Evolutionary conservation across 2,113 vertebrate genomes (phyloP), one percentile per base, ranked within the genome.

Genomic region (Bolborhynchus lineola): DNA sequence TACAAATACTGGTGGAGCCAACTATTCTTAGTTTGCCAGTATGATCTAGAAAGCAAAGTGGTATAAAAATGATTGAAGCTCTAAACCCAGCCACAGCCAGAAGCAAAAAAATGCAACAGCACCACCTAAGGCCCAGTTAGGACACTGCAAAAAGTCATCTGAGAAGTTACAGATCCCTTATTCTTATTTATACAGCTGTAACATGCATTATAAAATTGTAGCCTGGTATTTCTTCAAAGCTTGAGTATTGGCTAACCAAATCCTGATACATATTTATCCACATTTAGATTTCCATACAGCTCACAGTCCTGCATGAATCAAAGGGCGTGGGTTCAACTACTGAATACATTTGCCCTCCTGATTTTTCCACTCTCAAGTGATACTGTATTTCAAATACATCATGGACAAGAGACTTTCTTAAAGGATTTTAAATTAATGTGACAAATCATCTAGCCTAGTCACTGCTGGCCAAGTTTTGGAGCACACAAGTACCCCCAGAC

Each of bases 31-130:
- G 57, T 93, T 93, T 72, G 57, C 82, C 44, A 41, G 49, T 57
- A 92, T 60, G 59, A 91, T 81, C 49, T 33, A 69, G 63, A 84
- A 72, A 93, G 64, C 47, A 88, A 94, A 96, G 77, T 68, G 80
- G 67, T 92, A 90, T 72, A n/a, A 77, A 95, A 97, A 81, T 4
- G 7, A 86, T 1, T 63, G 67, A 75, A 95, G 35, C 65, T 55
- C 68, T 86, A 91, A 93, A 94, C 63, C 0, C 67, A 72, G 88
- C 49, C 78, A 44, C 50, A 67, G 72, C 16, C 2, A 13, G 80
- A 87, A 79, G 57, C 62, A 97, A 85, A 85, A 94, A 96, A 97
- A 98, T 88, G 79, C 96, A 97, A 96, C 83, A 97, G 97, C 93
- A 96, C 97, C 97, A 97, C 94, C 97, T 97, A 98, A 96, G 90